Evolutionary conservation across 2,888 invertebrate genomes (phyloP), one percentile per base, ranked within the genome.

Genomic region (Cacoxenus indagator): DNA sequence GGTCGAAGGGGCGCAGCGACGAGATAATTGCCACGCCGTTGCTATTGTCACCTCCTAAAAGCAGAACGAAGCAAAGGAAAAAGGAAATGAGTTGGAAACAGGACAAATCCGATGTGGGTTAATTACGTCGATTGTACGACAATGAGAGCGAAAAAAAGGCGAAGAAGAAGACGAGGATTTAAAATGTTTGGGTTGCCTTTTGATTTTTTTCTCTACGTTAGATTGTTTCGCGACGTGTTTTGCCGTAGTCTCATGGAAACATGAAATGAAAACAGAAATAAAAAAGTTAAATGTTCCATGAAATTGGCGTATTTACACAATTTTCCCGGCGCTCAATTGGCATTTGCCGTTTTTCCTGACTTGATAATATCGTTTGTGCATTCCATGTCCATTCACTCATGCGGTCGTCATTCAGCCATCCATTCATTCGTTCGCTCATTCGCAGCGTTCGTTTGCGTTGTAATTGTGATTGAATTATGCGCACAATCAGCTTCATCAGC

Each of bases 21-120:
- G 95, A 95, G n/a, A 99, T 94, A 71, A 96, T 95, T 64, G 98
- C 98, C 93, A 96, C 96, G 37, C 98, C 98, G 86, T 98, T 97
- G 67, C 97, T 97, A 85, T 96, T 96, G 70, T 97, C 97, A 76
- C 97, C 97, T 91, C 96, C 94, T 94, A 90, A 14, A 54, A 24
- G 14, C 11, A n/a, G 0, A 22, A 9, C 2, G 46, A 31, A 22
- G 24, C 11, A 51, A 66, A 66, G 29, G 48, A 65, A 57, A 67
- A 72, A 64, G 46, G 64, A 71, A 75, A 72, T 72, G 78, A 73
- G 72, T 75, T 64, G 75, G 76, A 71, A 8, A n/a, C 22, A 51
- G 22, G 22, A 51, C 43, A 27, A 55, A 17, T 4, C 19, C 17
- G 61, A 54, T 19, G 37, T 45, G 59, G 72, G 70, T 73, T 71